A percentile compares a stretch with the other conserved stretches of the same genome.
Conservation (phyloP, 2,113 vertebrate species). For the Puntigrus tetrazona region DNA sequence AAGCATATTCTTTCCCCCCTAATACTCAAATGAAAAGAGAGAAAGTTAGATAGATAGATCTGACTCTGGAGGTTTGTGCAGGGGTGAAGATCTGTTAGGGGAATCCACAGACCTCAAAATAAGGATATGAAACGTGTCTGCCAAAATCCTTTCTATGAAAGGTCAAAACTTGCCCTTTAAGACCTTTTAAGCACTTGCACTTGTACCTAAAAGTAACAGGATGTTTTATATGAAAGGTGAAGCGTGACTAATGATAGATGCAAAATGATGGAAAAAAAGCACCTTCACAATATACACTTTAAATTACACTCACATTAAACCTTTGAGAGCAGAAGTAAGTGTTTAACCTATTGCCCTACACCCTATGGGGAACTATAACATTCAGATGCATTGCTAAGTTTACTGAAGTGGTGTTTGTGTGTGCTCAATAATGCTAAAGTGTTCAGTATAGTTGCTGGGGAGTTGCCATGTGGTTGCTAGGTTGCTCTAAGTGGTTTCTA, state of each 20-base stretch:
- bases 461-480: background rate
- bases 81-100: constrained; percentile 38
- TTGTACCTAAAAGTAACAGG: constrained; percentile 32
- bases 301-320: too few species aligned
- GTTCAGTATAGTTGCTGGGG: background rate
- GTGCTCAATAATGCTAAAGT: background rate
- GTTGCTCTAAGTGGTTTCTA: background rate
- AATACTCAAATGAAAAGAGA: background rate
- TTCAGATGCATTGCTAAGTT: background rate
- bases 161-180: constrained; percentile 49
- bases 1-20: background rate
- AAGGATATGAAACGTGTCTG: constrained; percentile 60
- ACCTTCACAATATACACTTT: too few species aligned
- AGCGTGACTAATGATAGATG: constrained; percentile 18
- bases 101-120: constrained; percentile 52
- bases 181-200: constrained; percentile 25
- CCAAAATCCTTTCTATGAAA: constrained; percentile 46
- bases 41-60: background rate
- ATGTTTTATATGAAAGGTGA: constrained; percentile 14
- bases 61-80: constrained; percentile 21
- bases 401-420: background rate
- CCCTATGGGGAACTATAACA: background rate
- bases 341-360: background rate
- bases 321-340: background rate
- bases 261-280: too few species aligned